Evolutionary conservation across 2,113 vertebrate genomes (phyloP).

Genomic region (Trogon surrucura): DNA sequence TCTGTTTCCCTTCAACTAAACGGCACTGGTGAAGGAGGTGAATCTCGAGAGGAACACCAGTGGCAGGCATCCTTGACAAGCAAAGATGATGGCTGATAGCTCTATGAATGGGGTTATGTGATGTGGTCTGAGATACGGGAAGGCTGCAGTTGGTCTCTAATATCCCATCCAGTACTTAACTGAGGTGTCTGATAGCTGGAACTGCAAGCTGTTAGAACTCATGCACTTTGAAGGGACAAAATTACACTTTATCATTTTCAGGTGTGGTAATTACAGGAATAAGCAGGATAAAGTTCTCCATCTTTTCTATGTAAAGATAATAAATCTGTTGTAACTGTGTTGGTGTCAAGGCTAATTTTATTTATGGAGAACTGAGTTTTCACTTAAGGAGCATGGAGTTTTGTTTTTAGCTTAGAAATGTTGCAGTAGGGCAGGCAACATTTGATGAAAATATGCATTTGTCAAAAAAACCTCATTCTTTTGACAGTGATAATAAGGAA

Average conservation of each 20-base stretch:
- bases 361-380: background rate
- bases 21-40: background rate
- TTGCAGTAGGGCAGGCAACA: background rate
- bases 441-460: background rate
- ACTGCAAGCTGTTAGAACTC: background rate
- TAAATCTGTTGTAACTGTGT: background rate
- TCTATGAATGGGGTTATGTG: background rate
- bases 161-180: background rate
- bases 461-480: background rate
- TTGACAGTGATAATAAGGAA: background rate
- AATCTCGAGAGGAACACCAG: background rate
- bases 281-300: background rate
- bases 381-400: background rate
- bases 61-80: background rate
- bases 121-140: background rate
- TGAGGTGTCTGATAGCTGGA: background rate
- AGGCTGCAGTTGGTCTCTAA: background rate
- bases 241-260: background rate
- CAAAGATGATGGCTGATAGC: background rate
- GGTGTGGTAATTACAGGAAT: background rate
- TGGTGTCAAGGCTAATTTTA: background rate
- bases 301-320: background rate
- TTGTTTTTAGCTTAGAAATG: background rate
- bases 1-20: background rate
- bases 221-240: background rate